Percentiles rank a stretch among this genome's conserved stretches.
These are phyloP conservation scores for Drosophila jambulina DNA, from an alignment of 1,140 invertebrate species.

Conservation along the genomic window DNA sequence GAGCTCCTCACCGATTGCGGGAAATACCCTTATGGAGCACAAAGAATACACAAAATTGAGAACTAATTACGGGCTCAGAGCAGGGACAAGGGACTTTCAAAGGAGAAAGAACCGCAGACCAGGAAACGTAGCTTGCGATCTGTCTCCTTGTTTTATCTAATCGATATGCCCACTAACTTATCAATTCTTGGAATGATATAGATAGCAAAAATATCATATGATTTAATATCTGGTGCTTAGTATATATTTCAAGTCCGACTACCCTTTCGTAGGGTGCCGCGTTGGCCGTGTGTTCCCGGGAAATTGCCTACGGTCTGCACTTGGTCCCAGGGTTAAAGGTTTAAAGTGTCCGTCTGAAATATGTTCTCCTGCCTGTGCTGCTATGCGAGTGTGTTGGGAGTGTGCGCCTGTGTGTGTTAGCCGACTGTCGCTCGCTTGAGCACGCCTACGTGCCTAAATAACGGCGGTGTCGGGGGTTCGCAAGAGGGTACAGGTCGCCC, in stretches of 20 bases:
- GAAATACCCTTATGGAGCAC: conserved; percentile 5
- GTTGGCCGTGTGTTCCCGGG: background rate
- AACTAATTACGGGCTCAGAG: background rate
- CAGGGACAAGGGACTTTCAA: background rate
- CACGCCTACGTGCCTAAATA: conserved; percentile 62
- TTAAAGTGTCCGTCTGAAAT: conserved; percentile 54
- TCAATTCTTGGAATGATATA: background rate
- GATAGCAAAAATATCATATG: background rate
- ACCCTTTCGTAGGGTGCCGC: background rate
- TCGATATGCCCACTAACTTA: too few relatives aligned
- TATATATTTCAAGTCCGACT: background rate
- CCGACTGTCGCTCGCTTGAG: conserved; percentile 51
- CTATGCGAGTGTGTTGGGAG: conserved; percentile 1
- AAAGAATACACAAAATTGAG: background rate
- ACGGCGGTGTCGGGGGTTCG: background rate
- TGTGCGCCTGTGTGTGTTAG: conserved; percentile 18
- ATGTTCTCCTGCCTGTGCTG: conserved; percentile 15
- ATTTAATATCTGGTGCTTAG: background rate
- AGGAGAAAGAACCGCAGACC: too few relatives aligned
- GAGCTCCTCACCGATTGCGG: conserved; percentile 13
- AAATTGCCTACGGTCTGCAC: conserved; percentile 13
- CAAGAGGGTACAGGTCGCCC: conserved; percentile 13
- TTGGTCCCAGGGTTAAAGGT: conserved; percentile 52
- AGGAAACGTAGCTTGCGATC: background rate
- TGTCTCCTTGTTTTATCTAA: background rate